phyloP scores from a whole-genome alignment of 2,113 vertebrate genomes.

The Lathamus discolor region DNA sequence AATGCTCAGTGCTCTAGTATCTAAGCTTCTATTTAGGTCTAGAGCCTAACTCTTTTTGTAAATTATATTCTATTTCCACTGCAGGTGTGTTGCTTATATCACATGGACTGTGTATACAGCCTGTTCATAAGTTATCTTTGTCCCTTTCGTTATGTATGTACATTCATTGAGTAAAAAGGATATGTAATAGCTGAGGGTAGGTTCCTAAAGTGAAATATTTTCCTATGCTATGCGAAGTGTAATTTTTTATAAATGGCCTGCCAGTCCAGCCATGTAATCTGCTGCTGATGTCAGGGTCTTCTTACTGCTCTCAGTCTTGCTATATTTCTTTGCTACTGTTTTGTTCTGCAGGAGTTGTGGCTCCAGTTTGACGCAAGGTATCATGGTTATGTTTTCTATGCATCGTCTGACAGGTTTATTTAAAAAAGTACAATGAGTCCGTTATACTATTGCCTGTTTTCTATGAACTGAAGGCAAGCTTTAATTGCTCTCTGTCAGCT shows the following conservation, averaged over 20 bases:
- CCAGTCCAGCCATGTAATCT: neutral
- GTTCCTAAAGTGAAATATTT: neutral
- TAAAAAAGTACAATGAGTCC: neutral
- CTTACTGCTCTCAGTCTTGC: neutral
- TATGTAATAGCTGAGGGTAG: neutral
- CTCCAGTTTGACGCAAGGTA: neutral
- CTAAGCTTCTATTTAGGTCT: neutral
- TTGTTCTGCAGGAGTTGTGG: neutral
- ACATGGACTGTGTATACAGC: neutral
- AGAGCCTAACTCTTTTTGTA: neutral
- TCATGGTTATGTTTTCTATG: neutral
- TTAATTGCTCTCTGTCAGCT: conserved; percentile 45
- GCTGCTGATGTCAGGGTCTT: neutral
- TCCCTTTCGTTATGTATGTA: neutral
- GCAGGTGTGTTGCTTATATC: neutral
- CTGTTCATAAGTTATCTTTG: neutral
- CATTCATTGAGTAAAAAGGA: neutral
- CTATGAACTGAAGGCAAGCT: neutral
- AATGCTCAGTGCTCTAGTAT: neutral
- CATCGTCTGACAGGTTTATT: neutral
- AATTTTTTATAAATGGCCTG: neutral
- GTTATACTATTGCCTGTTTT: neutral
- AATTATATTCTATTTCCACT: neutral
- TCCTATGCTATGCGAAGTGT: neutral
- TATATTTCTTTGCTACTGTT: neutral